These are phyloP conservation scores for Labeo calbasu DNA, from an alignment of 2,797 vertebrate genomes.

Conservation along the genomic window DNA sequence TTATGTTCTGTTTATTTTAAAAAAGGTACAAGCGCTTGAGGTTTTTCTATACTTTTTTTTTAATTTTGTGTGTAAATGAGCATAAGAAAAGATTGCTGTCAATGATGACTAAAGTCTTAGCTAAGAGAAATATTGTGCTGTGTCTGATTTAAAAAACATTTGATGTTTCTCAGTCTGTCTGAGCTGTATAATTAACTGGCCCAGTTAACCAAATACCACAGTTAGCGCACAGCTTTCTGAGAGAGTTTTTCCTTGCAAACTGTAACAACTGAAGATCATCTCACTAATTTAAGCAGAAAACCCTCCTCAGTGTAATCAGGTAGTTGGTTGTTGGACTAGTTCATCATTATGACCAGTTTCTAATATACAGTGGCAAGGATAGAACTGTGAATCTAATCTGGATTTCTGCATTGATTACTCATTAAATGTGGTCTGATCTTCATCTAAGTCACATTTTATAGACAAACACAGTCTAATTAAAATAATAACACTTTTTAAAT, in stretches of 20 bases:
- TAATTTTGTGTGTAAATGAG: background rate
- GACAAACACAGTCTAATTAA: background rate
- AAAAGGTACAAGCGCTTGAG: background rate
- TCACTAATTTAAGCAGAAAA: background rate
- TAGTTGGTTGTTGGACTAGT: background rate
- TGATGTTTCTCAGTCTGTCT: background rate
- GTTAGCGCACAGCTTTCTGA: background rate
- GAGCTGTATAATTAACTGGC: background rate
- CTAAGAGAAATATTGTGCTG: background rate
- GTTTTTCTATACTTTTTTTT: background rate
- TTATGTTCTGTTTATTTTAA: background rate
- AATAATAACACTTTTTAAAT: background rate
- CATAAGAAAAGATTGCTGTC: too few species aligned
- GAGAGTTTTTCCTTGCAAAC: background rate
- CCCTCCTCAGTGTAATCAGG: background rate
- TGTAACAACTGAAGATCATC: background rate
- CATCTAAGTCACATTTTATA: background rate
- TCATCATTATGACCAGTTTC: background rate
- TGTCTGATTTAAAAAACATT: background rate
- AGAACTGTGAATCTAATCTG: background rate
- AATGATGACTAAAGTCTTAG: too few species aligned
- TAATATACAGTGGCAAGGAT: background rate
- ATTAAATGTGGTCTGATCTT: background rate
- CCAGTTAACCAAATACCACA: background rate
- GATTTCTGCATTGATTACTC: background rate